Base-by-base conservation (phyloP, 2,113 vertebrate species). In the Phalacrocorax carbo region DNA sequence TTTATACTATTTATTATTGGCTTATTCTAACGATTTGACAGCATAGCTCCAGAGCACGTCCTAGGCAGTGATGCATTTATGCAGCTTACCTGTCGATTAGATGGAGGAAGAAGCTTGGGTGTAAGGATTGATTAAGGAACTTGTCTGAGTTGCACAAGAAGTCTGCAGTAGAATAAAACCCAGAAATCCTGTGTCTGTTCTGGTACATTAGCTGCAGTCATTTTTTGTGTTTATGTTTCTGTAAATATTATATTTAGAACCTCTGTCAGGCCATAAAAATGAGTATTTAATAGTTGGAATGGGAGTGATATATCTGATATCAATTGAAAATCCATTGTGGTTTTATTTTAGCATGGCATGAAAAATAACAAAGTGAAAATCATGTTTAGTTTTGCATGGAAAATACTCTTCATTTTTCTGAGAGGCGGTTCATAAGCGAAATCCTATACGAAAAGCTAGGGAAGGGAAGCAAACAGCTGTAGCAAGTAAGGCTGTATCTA, bases 1-100 rank as follows among this genome's bases (percentile, higher is more conserved):
- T 91, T 96, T 93, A 77, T 82, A 30, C n/a, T 83, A 44, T 91
- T 91, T 90, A 80, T 92, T 94, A 71, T 12, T 76, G 64, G 46
- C 30, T 80, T 75, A 30, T 91, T 93, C 64, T 72, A 62, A 60
- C 88, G 88, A 0, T 82, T 91, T 89, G 68, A 69, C 82, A 95
- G 75, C 19, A 12, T 30, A 62, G 91, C 84, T 94, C 32, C 62
- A 72, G 70, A 95, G 89, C 66, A 18, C 23, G 46, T 91, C 62
- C 48, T 51, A 23, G 71, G 42, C 42, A 66, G 58, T n/a, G 66
- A 82, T 76, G 65, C 69, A 27, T 90, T 92, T 78, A 23, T 83
- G 82, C 85, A 62, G 38, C 52, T 94, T 66, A 58, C 73, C 34
- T 89, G 61, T 70, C 90, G 32, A 27, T 91, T 85, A 92, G 73